These are phyloP conservation scores for Chunga burmeisteri DNA, from an alignment of 2,113 vertebrate genomes.

Conservation along the genomic window DNA sequence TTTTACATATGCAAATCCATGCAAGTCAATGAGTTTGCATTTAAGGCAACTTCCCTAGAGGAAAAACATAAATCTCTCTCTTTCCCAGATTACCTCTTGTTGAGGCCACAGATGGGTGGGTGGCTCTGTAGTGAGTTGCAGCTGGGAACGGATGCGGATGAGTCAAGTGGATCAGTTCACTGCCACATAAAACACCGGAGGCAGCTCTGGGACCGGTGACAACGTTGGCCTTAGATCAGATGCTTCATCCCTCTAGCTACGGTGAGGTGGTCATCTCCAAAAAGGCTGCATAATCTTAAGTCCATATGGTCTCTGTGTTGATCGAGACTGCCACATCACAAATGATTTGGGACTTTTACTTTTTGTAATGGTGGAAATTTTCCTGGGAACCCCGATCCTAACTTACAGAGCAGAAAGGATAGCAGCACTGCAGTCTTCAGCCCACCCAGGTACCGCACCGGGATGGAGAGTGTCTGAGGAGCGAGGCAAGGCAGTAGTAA, in stretches of 20 bases:
- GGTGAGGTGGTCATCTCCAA: background rate
- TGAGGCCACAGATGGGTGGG: background rate
- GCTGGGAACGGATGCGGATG: background rate
- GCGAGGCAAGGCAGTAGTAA: background rate
- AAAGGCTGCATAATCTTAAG: background rate
- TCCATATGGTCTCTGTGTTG: background rate
- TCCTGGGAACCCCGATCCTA: fast-evolving
- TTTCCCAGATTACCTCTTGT: background rate
- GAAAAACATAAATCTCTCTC: background rate
- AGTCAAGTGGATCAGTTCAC: background rate
- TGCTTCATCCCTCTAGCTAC: background rate
- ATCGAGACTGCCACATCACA: background rate
- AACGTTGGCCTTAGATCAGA: background rate
- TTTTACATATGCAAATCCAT: background rate
- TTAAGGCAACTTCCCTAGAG: background rate
- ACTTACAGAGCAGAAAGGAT: background rate
- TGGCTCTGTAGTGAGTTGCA: background rate
- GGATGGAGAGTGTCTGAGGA: background rate
- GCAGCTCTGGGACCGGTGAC: background rate
- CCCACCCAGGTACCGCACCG: fast-evolving
- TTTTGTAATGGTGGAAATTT: background rate
- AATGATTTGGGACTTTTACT: background rate
- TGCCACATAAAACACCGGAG: background rate
- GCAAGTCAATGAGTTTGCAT: background rate
- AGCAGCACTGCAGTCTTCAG: background rate